Percentiles rank a stretch among this genome's conserved stretches.
These are phyloP conservation scores for Aplysia californica DNA, from an alignment of 1,140 invertebrate genomes.

Conservation along the genomic window DNA sequence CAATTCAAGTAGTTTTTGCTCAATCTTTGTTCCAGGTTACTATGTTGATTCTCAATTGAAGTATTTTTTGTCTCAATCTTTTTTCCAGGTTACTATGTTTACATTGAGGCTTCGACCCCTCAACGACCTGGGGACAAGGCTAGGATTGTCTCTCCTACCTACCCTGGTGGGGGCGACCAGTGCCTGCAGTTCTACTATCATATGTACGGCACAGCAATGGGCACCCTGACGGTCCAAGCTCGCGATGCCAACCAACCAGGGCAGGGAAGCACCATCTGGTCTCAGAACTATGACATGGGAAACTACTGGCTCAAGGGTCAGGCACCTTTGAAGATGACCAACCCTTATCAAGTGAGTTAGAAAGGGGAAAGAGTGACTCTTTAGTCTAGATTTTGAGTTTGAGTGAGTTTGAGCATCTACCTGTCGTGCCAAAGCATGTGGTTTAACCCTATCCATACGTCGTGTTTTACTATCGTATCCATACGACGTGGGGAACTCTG, in stretches of 20 bases:
- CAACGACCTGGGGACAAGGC: conserved; percentile 47
- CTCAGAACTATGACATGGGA: conserved; percentile 46
- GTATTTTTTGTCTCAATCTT: too few species aligned
- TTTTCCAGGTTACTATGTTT: conserved; percentile 59
- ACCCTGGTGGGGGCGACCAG: conserved; percentile 50
- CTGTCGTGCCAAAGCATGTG: too few species aligned
- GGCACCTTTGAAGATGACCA: conserved; percentile 32
- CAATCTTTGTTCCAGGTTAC: too few species aligned
- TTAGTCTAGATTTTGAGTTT: too few species aligned
- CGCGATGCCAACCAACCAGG: conserved; percentile 22
- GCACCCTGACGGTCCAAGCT: conserved; percentile 48
- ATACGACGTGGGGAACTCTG: too few species aligned
- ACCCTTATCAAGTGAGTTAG: conserved; percentile 31
- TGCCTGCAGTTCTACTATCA: conserved; percentile 71
- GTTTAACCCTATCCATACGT: too few species aligned
- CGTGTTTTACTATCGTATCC: too few species aligned
- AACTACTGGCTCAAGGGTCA: conserved; percentile 51
- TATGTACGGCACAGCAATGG: conserved; percentile 76
- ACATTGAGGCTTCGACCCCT: conserved; percentile 42
- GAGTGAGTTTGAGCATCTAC: too few species aligned
- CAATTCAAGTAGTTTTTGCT: too few species aligned
- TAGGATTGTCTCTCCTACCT: conserved; percentile 48
- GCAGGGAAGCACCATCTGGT: background rate
- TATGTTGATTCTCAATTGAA: too few species aligned
- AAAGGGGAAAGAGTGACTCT: too few species aligned